Evolutionary conservation across 2,113 vertebrate genomes (phyloP).

Genomic region (Thinocorus orbignyianus): DNA sequence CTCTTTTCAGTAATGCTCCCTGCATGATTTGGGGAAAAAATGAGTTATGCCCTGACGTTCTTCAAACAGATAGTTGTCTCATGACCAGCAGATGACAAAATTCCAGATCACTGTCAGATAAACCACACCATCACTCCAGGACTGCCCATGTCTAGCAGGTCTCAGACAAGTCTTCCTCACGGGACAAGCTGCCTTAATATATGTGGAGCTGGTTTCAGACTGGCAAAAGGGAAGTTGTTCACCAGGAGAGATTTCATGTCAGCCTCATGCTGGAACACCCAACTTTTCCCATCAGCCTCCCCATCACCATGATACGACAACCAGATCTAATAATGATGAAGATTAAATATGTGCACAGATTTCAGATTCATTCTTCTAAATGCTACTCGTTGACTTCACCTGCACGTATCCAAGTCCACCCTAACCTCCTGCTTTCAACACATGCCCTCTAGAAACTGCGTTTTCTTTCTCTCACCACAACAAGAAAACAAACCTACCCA

Average conservation of each 20-base stretch:
- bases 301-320: fast-evolving
- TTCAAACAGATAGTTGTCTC: background rate
- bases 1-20: background rate
- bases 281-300: background rate
- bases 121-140: background rate
- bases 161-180: fast-evolving
- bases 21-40: background rate
- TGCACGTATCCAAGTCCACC: background rate
- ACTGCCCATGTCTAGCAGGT: background rate
- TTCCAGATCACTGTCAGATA: background rate
- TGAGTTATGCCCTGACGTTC: background rate
- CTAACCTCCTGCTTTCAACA: background rate
- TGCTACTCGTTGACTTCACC: background rate
- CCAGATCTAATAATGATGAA: no score
- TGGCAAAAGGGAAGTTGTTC: no score
- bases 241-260: background rate
- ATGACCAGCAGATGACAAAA: background rate
- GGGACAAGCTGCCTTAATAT: background rate
- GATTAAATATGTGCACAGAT: background rate
- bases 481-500: background rate
- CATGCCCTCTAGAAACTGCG: background rate
- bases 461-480: background rate
- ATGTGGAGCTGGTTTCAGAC: background rate
- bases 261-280: background rate
- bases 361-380: background rate